A percentile compares a stretch with the other conserved stretches of the same genome.
Conservation (phyloP, 2,888 invertebrate genomes). For the Volucella bombylans region DNA sequence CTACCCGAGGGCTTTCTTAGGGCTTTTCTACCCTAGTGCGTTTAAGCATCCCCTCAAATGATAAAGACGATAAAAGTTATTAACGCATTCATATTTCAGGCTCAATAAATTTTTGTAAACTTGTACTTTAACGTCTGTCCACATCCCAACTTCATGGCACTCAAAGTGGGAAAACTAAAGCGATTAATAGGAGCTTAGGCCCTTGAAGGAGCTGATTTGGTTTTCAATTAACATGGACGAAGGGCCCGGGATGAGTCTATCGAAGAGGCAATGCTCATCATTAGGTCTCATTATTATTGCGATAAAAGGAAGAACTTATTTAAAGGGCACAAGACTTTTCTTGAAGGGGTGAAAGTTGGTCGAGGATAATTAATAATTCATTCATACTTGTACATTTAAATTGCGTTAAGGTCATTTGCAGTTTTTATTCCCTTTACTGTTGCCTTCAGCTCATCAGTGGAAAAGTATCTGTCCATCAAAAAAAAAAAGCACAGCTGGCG, state of each 20-base stretch:
- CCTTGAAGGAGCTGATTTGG: conserved; percentile 59
- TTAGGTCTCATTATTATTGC: conserved; percentile 45
- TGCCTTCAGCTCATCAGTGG: conserved; percentile 17
- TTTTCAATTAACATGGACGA: conserved; percentile 66
- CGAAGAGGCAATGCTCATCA: conserved; percentile 5
- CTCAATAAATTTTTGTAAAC: conserved; percentile 42
- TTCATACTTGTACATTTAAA: conserved; percentile 26
- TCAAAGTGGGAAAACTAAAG: conserved; percentile 62
- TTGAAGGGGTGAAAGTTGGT: conserved; percentile 7
- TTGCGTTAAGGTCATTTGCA: conserved; percentile 25
- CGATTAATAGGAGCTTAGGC: conserved; percentile 59
- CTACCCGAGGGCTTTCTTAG: conserved; percentile 10
- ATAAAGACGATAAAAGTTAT: conserved; percentile 35
- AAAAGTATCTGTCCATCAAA: conserved; percentile 42
- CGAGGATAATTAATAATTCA: conserved; percentile 32
- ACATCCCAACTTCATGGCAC: conserved; percentile 20
- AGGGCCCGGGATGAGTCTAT: not conserved
- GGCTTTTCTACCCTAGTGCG: not conserved
- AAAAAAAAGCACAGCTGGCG: conserved; percentile 14
- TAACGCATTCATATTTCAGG: conserved; percentile 51
- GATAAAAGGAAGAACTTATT: conserved; percentile 17
- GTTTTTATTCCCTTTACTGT: not conserved
- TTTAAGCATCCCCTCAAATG: conserved; percentile 2
- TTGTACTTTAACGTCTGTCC: not conserved
- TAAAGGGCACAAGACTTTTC: conserved; percentile 13